Conservation (phyloP, 1,140 invertebrate genomes). For the Cherax quadricarinatus region DNA sequence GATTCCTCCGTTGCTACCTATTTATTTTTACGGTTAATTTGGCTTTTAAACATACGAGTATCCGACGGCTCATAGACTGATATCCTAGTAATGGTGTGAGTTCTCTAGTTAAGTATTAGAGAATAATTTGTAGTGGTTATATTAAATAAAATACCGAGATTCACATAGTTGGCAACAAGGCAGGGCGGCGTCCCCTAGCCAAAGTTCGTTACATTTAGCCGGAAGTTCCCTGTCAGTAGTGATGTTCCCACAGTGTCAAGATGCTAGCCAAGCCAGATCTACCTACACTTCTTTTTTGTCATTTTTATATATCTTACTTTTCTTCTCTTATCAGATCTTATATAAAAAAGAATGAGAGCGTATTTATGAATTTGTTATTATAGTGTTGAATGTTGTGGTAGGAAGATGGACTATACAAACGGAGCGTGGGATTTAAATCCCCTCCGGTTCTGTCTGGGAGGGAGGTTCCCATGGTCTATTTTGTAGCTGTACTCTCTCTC, state of each 20-base stretch:
- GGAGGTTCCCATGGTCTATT: conserved; percentile 9
- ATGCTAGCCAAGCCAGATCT: neutral
- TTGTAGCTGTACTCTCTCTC: neutral
- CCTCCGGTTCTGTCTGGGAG: neutral
- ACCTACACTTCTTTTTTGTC: neutral
- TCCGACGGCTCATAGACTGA: neutral
- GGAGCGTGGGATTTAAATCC: conserved; percentile 7
- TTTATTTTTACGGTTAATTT: neutral
- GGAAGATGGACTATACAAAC: neutral
- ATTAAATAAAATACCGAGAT: neutral
- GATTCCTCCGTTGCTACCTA: neutral
- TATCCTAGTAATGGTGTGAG: neutral
- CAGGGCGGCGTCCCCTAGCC: neutral
- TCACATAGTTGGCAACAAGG: neutral
- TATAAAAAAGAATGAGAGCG: neutral
- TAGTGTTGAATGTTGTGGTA: neutral
- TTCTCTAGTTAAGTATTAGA: neutral
- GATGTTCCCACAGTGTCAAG: neutral
- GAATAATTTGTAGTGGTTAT: neutral
- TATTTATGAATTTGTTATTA: neutral
- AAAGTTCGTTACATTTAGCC: conserved; percentile 7
- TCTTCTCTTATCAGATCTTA: neutral
- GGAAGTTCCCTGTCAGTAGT: conserved; percentile 6
- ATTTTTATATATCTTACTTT: neutral
- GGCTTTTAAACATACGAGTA: neutral